A percentile compares a stretch with the other conserved stretches of the same genome.
phyloP scores from a whole-genome alignment of 2,888 invertebrate genomes.

The Xestobium rufovillosum region DNA sequence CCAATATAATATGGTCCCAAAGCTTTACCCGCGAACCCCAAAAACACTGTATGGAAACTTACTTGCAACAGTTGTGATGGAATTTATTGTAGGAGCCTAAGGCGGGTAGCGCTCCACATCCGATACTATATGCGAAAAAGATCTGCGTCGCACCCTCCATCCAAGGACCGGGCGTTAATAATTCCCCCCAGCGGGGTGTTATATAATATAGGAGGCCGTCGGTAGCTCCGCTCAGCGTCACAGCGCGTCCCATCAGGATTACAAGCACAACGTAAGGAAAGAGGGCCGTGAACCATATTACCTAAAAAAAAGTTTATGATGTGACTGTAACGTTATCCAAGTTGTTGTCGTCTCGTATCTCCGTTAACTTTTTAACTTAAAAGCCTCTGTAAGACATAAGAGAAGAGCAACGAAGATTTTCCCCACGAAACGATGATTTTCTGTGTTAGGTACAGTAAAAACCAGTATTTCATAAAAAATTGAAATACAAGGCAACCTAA shows the following conservation, averaged over 20 bases:
- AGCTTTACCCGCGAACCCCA: too few species aligned
- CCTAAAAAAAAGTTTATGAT: constrained; percentile 43
- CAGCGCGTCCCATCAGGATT: constrained; percentile 57
- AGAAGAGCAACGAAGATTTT: too few species aligned
- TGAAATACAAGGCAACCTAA: too few species aligned
- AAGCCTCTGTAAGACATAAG: too few species aligned
- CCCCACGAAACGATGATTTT: too few species aligned
- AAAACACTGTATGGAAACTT: too few species aligned
- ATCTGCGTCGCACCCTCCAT: constrained; percentile 72
- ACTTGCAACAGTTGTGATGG: constrained; percentile 70
- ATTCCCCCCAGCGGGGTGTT: constrained; percentile 52
- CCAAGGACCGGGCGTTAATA: constrained; percentile 53
- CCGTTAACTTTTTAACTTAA: too few species aligned
- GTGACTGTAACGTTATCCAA: constrained; percentile 1
- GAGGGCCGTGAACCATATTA: constrained; percentile 68
- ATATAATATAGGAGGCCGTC: constrained; percentile 61
- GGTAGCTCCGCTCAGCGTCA: constrained; percentile 58
- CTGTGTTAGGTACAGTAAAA: too few species aligned
- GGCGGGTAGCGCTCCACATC: constrained; percentile 67
- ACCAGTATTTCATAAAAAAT: too few species aligned
- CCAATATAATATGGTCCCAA: too few species aligned
- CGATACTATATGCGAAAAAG: constrained; percentile 71
- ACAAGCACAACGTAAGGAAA: constrained; percentile 66
- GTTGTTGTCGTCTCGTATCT: too few species aligned
- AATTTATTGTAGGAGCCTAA: constrained; percentile 70